Conservation (phyloP, 1,140 invertebrate species). For the Wasmannia auropunctata region DNA sequence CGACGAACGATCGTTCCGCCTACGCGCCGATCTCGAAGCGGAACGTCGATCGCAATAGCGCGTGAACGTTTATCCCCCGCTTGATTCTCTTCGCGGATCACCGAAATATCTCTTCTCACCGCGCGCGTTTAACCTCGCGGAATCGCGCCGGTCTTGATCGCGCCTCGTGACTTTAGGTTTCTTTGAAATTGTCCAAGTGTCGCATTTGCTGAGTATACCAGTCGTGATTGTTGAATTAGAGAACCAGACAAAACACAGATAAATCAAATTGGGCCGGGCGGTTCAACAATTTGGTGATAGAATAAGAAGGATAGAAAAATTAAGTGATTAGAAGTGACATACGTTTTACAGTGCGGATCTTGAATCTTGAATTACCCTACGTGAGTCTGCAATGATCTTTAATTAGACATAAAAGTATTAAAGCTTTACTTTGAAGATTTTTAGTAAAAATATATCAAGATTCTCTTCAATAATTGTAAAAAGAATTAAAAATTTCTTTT, state of each 20-base stretch:
- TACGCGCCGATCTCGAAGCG: slow-evolving; percentile 11
- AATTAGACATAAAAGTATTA: neutral
- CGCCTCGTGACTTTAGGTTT: neutral
- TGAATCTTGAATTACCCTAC: neutral
- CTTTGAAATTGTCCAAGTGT: neutral
- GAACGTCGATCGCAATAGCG: neutral
- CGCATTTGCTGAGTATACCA: neutral
- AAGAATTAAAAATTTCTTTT: neutral
- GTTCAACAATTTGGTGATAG: neutral
- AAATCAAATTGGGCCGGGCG: neutral
- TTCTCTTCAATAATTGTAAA: neutral
- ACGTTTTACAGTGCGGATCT: slow-evolving; percentile 11
- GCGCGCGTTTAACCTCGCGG: neutral
- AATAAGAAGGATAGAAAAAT: neutral
- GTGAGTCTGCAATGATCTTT: neutral
- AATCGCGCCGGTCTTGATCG: neutral
- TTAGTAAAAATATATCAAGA: neutral
- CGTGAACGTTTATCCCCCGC: neutral
- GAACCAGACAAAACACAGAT: neutral
- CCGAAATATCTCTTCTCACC: neutral
- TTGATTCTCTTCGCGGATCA: neutral
- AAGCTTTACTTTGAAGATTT: neutral
- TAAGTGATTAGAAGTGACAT: slow-evolving; percentile 31
- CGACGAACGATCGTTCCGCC: slow-evolving; percentile 41
- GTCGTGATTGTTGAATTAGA: neutral